Conservation (phyloP, 2,113 vertebrate species). For the Martes martes region DNA sequence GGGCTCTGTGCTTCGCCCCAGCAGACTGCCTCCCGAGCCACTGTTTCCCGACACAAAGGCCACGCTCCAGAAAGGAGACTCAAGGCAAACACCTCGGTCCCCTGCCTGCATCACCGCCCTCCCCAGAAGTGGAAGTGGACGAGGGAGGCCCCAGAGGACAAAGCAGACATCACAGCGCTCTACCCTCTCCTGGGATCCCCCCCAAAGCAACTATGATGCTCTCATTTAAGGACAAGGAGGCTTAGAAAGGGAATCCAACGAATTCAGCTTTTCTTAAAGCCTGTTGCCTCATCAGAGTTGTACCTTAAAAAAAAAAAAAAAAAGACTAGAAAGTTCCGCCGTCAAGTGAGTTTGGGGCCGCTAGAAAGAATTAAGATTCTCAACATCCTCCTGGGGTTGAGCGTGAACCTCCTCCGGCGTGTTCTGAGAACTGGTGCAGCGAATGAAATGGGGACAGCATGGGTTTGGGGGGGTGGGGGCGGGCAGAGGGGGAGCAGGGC, state of each 20-base stretch:
- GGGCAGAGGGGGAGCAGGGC: background rate
- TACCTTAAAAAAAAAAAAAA: background rate
- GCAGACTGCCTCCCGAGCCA: background rate
- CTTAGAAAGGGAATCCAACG: background rate
- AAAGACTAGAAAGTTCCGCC: background rate
- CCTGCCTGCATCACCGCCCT: no score
- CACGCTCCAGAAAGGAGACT: background rate
- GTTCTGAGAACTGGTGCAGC: background rate
- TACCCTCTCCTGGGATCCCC: rapidly evolving
- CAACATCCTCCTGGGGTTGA: rapidly evolving
- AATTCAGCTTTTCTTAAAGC: background rate
- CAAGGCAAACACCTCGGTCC: background rate
- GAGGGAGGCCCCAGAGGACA: background rate
- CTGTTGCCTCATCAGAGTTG: background rate
- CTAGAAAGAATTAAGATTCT: background rate
- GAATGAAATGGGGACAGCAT: background rate
- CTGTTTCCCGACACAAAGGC: background rate
- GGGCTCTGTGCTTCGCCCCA: background rate
- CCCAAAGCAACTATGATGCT: background rate
- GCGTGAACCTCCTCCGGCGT: rapidly evolving
- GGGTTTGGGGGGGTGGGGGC: background rate
- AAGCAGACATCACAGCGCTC: background rate
- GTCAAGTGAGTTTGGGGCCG: rapidly evolving
- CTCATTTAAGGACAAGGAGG: background rate
- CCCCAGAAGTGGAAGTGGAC: background rate